Percentiles rank a stretch among this genome's conserved stretches.
phyloP scores from a whole-genome alignment of 2,113 vertebrate species.

The Nothobranchius furzeri region DNA sequence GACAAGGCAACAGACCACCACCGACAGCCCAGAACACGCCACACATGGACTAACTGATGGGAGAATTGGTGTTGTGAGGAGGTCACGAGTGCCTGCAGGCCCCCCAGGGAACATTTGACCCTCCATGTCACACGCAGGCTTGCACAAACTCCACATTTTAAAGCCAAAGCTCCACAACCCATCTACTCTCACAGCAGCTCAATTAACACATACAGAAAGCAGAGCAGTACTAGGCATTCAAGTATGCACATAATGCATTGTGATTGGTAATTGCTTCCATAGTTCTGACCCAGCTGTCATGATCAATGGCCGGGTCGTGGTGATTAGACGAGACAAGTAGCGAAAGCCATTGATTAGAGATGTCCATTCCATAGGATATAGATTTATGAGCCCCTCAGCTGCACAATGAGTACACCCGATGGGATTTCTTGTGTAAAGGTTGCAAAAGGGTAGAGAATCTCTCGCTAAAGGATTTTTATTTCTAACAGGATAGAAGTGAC shows the following conservation, averaged over 20 bases:
- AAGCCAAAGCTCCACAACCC: constrained; percentile 22
- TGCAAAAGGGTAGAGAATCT: constrained; percentile 72
- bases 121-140: constrained; percentile 62
- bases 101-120: constrained; percentile 62
- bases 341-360: constrained; percentile 68
- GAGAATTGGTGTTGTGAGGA: constrained; percentile 74
- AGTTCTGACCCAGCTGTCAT: constrained; percentile 54
- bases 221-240: constrained; percentile 19
- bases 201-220: constrained; percentile 54
- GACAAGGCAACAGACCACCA: constrained; percentile 57
- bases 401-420: constrained; percentile 65
- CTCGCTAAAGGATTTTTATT: constrained; percentile 71
- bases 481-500: constrained; percentile 66
- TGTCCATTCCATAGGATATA: constrained; percentile 65
- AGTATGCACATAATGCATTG: constrained; percentile 34
- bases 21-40: constrained; percentile 48
- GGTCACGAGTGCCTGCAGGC: constrained; percentile 54
- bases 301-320: constrained; percentile 64
- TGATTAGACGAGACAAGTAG: constrained; percentile 69
- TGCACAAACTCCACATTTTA: constrained; percentile 18
- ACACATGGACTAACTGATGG: constrained; percentile 49
- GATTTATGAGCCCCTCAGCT: constrained; percentile 62
- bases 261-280: constrained; percentile 61
- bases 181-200: constrained; percentile 47
- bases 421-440: constrained; percentile 75